phyloP scores from a whole-genome alignment of 1,140 invertebrate genomes.

The Diorhabda elongata region DNA sequence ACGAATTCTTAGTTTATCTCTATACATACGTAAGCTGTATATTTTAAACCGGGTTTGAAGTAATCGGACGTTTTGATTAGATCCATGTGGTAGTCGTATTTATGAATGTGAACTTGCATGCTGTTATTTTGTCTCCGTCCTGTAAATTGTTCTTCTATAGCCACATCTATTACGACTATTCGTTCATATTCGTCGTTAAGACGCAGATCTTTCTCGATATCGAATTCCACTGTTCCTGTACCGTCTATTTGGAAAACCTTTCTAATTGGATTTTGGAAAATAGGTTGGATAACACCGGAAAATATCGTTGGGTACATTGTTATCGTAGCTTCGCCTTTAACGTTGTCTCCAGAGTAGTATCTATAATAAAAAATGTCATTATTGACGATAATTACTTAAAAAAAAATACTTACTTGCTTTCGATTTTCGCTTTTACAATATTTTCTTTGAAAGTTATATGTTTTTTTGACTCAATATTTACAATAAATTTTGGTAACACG shows the following conservation, averaged over 20 bases:
- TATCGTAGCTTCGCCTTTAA: slow-evolving; percentile 73
- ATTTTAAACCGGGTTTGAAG: slow-evolving; percentile 84
- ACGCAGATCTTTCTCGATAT: slow-evolving; percentile 65
- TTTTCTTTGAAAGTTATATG: slow-evolving; percentile 78
- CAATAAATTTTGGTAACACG: slow-evolving; percentile 88
- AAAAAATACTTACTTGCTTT: slow-evolving; percentile 67
- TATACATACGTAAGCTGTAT: slow-evolving; percentile 69
- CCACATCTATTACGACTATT: slow-evolving; percentile 70
- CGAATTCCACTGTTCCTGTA: slow-evolving; percentile 69
- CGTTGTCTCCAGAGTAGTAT: slow-evolving; percentile 78
- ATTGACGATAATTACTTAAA: slow-evolving; percentile 9
- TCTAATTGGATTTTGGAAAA: slow-evolving; percentile 60
- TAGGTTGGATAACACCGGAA: slow-evolving; percentile 73
- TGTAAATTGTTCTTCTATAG: slow-evolving; percentile 76
- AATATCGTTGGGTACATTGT: slow-evolving; percentile 73
- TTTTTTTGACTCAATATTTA: slow-evolving; percentile 73
- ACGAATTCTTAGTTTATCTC: too few relatives aligned
- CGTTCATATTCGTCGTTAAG: slow-evolving; percentile 71
- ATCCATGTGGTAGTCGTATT: slow-evolving; percentile 78
- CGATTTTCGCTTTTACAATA: slow-evolving; percentile 70
- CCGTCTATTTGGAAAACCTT: slow-evolving; percentile 81
- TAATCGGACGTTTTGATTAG: slow-evolving; percentile 75
- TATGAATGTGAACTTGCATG: slow-evolving; percentile 67
- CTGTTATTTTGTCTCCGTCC: slow-evolving; percentile 77
- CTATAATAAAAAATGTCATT: slow-evolving; percentile 36